Conservation (phyloP, 2,797 vertebrate species). For the Cetoscarus ocellatus region DNA sequence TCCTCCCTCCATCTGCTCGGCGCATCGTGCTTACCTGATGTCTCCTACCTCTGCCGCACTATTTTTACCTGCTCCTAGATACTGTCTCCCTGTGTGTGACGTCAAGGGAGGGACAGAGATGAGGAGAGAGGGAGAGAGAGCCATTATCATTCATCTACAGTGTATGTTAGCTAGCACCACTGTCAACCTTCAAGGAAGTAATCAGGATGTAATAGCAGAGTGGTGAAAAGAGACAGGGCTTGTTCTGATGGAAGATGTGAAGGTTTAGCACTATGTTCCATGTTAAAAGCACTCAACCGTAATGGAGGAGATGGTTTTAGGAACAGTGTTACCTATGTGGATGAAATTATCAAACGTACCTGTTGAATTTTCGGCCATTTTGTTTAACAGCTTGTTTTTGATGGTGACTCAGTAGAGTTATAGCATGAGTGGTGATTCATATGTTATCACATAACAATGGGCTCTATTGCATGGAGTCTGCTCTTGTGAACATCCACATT, state of each 20-base stretch:
- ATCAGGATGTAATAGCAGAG: constrained; percentile 48
- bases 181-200: constrained; percentile 56
- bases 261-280: neutral
- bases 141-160: constrained; percentile 64
- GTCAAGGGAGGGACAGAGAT: constrained; percentile 59
- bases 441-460: neutral
- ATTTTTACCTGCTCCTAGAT: constrained; percentile 83
- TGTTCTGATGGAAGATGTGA: constrained; percentile 7
- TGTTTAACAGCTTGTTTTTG: neutral
- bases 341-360: neutral
- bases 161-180: constrained; percentile 42
- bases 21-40: constrained; percentile 68
- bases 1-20: constrained; percentile 70
- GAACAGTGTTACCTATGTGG: constrained; percentile 19
- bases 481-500: neutral
- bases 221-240: constrained; percentile 19
- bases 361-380: neutral
- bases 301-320: constrained; percentile 10
- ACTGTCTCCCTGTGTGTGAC: constrained; percentile 75
- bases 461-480: neutral
- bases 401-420: too few relatives aligned
- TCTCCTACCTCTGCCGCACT: constrained; percentile 69
- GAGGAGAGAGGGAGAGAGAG: constrained; percentile 29
- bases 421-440: neutral
- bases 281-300: neutral